Evolutionary conservation across 2,113 vertebrate species (phyloP).

Genomic region (Manacus vitellinus): DNA sequence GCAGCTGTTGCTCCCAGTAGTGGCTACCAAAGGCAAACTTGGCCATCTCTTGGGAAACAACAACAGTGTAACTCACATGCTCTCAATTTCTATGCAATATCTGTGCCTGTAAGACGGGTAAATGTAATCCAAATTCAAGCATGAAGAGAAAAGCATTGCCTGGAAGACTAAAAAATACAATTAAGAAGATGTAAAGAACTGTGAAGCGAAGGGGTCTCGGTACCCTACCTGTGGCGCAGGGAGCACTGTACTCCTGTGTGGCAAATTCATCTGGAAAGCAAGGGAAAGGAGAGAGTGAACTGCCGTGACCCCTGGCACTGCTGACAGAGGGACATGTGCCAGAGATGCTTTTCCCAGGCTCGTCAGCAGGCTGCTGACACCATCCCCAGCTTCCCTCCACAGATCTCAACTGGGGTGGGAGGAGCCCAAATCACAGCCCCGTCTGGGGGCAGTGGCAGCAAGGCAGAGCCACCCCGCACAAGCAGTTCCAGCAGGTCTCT

Average conservation of each 20-base stretch:
- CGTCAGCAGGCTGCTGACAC: neutral
- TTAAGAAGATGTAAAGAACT: neutral
- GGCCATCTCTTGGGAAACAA: neutral
- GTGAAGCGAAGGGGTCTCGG: rapidly evolving
- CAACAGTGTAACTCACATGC: too few relatives aligned
- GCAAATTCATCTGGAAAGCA: constrained; percentile 66
- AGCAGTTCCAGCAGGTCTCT: neutral
- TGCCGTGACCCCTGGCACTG: neutral
- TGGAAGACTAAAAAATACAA: neutral
- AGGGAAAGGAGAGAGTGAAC: neutral
- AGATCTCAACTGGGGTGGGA: rapidly evolving
- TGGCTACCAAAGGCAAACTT: neutral
- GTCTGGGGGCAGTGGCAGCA: constrained; percentile 13
- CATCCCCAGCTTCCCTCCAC: neutral
- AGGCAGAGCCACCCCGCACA: neutral
- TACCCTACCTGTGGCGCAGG: constrained; percentile 51
- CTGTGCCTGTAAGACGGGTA: neutral
- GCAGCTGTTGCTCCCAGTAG: neutral
- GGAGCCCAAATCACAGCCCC: neutral
- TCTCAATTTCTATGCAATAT: neutral
- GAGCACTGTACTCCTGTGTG: constrained; percentile 54
- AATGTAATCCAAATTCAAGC: neutral
- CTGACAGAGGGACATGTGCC: neutral
- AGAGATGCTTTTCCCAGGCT: neutral
- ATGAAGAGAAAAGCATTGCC: neutral